Evolutionary conservation across 1,140 invertebrate species (phyloP).

Genomic region (Macrotrachela quadricornifera): DNA sequence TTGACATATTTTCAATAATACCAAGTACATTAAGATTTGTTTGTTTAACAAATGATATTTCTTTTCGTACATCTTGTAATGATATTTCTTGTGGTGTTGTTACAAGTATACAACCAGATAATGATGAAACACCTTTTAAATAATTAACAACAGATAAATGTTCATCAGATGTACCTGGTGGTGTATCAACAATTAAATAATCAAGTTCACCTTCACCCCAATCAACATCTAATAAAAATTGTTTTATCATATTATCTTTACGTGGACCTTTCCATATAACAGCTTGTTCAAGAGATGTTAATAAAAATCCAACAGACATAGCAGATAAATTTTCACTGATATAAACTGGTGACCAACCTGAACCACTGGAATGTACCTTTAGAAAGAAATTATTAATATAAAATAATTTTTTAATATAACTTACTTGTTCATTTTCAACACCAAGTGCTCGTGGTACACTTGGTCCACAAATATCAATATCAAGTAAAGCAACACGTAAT

Average conservation of each 20-base stretch:
- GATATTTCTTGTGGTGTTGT: constrained; percentile 46
- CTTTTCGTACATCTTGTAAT: constrained; percentile 72
- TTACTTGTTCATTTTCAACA: constrained; percentile 38
- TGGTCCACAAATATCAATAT: constrained; percentile 85
- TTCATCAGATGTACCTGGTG: constrained; percentile 87
- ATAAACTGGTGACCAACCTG: constrained; percentile 66
- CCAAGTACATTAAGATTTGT: constrained; percentile 68
- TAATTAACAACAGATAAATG: constrained; percentile 80
- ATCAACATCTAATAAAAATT: constrained; percentile 77
- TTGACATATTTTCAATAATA: constrained; percentile 85
- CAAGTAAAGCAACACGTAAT: constrained; percentile 65
- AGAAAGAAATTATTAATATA: not conserved
- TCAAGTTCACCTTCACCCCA: constrained; percentile 51
- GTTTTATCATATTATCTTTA: constrained; percentile 48
- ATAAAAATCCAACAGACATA: constrained; percentile 82
- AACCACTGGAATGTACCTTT: constrained; percentile 31
- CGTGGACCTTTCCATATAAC: constrained; percentile 87
- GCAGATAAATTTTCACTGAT: constrained; percentile 57
- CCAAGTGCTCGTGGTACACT: constrained; percentile 64
- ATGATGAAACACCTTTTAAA: constrained; percentile 42
- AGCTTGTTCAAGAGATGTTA: constrained; percentile 55
- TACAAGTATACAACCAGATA: constrained; percentile 62
- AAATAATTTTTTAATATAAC: not conserved
- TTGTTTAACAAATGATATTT: constrained; percentile 83
- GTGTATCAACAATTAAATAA: constrained; percentile 80